These are phyloP conservation scores for Tribolium castaneum DNA, from an alignment of 1,140 invertebrate genomes.

Conservation along the genomic window DNA sequence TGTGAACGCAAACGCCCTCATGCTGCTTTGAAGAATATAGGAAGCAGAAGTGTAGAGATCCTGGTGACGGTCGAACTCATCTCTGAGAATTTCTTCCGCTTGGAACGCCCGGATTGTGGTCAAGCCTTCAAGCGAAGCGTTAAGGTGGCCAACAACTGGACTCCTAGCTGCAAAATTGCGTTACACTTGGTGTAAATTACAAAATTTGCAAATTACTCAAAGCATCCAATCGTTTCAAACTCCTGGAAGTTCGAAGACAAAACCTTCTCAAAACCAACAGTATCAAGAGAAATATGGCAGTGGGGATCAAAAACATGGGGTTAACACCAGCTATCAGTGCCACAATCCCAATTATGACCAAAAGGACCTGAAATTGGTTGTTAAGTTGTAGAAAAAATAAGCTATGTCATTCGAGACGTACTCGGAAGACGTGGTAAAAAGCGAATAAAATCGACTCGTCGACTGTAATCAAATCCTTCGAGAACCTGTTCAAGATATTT, in stretches of 20 bases:
- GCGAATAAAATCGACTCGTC: slow-evolving; percentile 74
- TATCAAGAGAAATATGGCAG: slow-evolving; percentile 66
- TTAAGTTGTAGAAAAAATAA: background rate
- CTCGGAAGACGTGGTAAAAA: slow-evolving; percentile 61
- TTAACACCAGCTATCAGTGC: slow-evolving; percentile 51
- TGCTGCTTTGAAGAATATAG: slow-evolving; percentile 72
- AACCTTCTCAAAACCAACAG: slow-evolving; percentile 69
- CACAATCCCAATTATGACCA: slow-evolving; percentile 48
- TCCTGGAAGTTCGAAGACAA: slow-evolving; percentile 73
- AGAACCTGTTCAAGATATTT: slow-evolving; percentile 72
- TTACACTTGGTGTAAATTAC: background rate
- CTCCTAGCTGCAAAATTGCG: slow-evolving; percentile 70
- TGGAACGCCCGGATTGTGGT: slow-evolving; percentile 89
- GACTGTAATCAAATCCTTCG: slow-evolving; percentile 72
- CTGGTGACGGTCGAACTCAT: slow-evolving; percentile 85
- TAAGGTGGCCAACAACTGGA: slow-evolving; percentile 90
- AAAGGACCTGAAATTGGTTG: slow-evolving; percentile 48
- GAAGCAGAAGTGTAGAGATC: slow-evolving; percentile 77
- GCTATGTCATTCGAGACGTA: slow-evolving; percentile 15
- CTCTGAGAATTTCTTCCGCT: slow-evolving; percentile 80
- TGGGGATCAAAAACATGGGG: slow-evolving; percentile 58
- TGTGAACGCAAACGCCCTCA: slow-evolving; percentile 79
- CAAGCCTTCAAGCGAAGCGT: slow-evolving; percentile 88
- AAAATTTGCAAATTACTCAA: slow-evolving; percentile 64
- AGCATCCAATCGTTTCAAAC: slow-evolving; percentile 75